Evolutionary conservation across 2,888 invertebrate genomes (phyloP).

Genomic region (Morinoia aosen): DNA sequence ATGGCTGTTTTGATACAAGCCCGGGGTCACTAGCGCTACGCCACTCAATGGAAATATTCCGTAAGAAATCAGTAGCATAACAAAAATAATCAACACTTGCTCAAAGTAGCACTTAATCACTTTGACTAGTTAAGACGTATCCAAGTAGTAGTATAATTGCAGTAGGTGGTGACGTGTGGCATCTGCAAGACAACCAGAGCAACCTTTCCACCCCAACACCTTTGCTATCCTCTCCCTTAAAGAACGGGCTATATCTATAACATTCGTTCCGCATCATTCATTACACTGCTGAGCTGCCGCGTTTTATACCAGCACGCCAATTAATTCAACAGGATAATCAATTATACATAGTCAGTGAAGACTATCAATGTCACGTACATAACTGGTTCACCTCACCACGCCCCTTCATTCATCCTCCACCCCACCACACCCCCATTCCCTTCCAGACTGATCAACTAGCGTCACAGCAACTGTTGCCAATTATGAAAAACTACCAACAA

Average conservation of each 20-base stretch:
- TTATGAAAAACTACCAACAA: not conserved
- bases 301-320: not conserved
- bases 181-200: slow-evolving; percentile 47
- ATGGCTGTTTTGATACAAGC: not conserved
- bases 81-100: not conserved
- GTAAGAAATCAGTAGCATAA: not conserved
- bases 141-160: slow-evolving; percentile 31
- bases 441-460: slow-evolving; percentile 45
- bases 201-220: slow-evolving; percentile 41
- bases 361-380: not conserved
- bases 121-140: slow-evolving; percentile 52
- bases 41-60: not conserved
- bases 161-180: slow-evolving; percentile 45
- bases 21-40: not conserved
- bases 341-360: not conserved
- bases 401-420: slow-evolving; percentile 53
- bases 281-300: not conserved
- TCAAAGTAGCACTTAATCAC: not conserved
- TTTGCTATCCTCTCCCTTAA: not conserved
- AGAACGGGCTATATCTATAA: not conserved
- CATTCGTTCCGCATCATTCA: not conserved
- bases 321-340: not conserved
- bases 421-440: slow-evolving; percentile 45
- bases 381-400: slow-evolving; percentile 53
- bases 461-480: slow-evolving; percentile 31